Conservation (phyloP, 2,113 vertebrate genomes). For the Pterocles burchelli region DNA sequence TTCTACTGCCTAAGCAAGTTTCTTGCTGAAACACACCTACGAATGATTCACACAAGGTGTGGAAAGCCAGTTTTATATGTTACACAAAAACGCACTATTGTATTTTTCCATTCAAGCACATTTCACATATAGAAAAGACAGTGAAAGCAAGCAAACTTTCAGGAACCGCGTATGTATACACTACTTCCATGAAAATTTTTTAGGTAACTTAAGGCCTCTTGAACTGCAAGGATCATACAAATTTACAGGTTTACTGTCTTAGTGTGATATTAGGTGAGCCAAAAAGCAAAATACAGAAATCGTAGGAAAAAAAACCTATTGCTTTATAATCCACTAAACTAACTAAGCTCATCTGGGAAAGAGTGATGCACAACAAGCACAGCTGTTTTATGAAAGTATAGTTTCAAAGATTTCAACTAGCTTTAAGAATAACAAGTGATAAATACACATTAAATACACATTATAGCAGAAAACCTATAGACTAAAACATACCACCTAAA, state of each 20-base stretch:
- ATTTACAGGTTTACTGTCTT: not conserved
- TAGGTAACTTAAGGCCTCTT: not conserved
- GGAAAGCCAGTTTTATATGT: slow-evolving; percentile 45
- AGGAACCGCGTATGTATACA: not conserved
- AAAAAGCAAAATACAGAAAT: not conserved
- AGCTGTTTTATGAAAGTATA: not conserved
- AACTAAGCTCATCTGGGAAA: not conserved
- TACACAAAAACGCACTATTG: slow-evolving; percentile 53
- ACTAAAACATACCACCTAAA: not conserved
- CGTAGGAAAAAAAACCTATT: not conserved
- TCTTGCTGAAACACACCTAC: slow-evolving; percentile 44
- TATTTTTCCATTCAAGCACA: slow-evolving; percentile 65
- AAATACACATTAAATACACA: not conserved
- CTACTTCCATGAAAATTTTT: not conserved
- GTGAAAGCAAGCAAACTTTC: not conserved
- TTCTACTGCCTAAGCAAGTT: slow-evolving; percentile 68
- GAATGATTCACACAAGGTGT: slow-evolving; percentile 60
- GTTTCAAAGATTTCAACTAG: not conserved
- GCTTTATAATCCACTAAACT: not conserved
- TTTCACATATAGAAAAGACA: not conserved
- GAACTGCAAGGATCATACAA: not conserved
- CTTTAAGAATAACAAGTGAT: not conserved
- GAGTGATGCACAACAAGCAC: not conserved
- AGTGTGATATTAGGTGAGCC: not conserved
- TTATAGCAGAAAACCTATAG: not conserved